Percentiles rank a stretch among this genome's conserved stretches.
These are phyloP conservation scores for Psophia crepitans DNA, from an alignment of 2,113 vertebrate genomes.

Conservation along the genomic window DNA sequence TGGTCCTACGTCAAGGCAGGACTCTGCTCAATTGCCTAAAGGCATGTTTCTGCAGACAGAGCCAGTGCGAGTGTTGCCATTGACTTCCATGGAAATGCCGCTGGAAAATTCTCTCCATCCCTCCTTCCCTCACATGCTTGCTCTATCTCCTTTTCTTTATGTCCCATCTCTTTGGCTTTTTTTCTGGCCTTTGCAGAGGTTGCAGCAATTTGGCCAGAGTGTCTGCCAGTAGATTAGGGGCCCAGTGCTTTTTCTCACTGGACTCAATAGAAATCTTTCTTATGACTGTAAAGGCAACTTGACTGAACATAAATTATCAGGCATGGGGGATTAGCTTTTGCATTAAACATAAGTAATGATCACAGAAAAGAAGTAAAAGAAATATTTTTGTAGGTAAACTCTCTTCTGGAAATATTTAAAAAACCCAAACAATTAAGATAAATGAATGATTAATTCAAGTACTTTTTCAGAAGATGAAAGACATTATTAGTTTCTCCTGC, in stretches of 20 bases:
- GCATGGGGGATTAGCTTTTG: not conserved
- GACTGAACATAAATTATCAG: conserved; percentile 3
- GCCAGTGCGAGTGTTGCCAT: not conserved
- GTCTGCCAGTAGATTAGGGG: not conserved
- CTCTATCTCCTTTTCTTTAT: not conserved
- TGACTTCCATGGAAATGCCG: accelerated
- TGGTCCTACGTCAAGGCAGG: not conserved
- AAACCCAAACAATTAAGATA: not conserved
- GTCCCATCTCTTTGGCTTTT: not conserved
- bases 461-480: not conserved
- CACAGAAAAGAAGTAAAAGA: not conserved
- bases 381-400: conserved; percentile 28
- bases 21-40: not conserved
- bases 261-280: not conserved
- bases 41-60: not conserved
- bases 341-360: not conserved
- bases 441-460: not conserved
- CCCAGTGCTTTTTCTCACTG: not conserved
- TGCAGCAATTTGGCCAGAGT: not conserved
- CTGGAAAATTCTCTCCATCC: not conserved
- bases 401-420: not conserved
- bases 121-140: not conserved
- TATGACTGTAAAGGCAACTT: not conserved
- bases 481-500: not conserved
- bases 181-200: not conserved